Conservation (phyloP, 1,140 invertebrate genomes). For the Scaptomyza graminum region DNA sequence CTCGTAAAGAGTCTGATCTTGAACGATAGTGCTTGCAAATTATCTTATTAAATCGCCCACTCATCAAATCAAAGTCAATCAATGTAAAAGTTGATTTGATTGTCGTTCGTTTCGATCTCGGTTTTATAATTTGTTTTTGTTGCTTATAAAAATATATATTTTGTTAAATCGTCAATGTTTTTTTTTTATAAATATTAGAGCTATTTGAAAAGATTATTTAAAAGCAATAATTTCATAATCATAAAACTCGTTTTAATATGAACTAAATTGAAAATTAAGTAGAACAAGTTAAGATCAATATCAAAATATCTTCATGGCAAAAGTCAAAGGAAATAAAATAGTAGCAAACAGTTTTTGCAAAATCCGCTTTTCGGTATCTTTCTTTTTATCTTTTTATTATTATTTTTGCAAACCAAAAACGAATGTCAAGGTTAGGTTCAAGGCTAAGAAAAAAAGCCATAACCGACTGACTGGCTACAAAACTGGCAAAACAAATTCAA, state of each 20-base stretch:
- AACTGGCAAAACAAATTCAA: constrained; percentile 9
- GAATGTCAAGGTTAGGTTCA: constrained; percentile 77
- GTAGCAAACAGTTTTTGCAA: constrained; percentile 20
- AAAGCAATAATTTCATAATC: not conserved
- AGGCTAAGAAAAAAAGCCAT: constrained; percentile 20
- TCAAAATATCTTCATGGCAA: constrained; percentile 39
- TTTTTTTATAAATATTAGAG: too few relatives aligned
- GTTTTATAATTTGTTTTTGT: not conserved
- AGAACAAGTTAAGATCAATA: constrained; percentile 58
- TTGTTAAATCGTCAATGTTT: too few relatives aligned
- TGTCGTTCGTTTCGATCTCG: constrained; percentile 3
- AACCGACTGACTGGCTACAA: constrained; percentile 28
- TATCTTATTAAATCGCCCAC: not conserved
- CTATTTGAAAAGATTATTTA: constrained; percentile 3
- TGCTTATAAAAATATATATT: not conserved
- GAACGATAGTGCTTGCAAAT: not conserved
- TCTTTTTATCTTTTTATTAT: constrained; percentile 33
- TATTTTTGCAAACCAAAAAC: constrained; percentile 42
- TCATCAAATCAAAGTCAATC: constrained; percentile 27
- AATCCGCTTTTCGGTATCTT: constrained; percentile 27
- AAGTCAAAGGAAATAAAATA: constrained; percentile 20
- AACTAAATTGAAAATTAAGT: constrained; percentile 50
- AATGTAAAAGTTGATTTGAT: constrained; percentile 2
- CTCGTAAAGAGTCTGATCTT: constrained; percentile 3
- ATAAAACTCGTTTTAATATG: constrained; percentile 36